Base-by-base conservation (phyloP, 2,113 vertebrate genomes). In the Pangasianodon gigas region DNA sequence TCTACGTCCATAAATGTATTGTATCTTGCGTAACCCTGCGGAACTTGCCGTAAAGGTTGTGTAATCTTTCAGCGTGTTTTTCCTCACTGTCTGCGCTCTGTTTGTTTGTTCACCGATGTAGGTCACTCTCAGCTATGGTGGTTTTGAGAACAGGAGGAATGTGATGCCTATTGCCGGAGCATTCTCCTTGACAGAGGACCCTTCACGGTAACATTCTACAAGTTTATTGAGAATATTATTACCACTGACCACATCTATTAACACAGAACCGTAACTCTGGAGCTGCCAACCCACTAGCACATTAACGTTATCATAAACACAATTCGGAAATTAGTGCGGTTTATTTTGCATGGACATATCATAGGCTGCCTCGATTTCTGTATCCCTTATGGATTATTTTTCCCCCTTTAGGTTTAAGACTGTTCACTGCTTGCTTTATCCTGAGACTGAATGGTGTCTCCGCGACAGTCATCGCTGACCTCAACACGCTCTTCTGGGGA, bases 71-170 rank as follows among this genome's bases (percentile, higher is more conserved):
- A 58, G 0, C 4, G 0, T 4, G 16, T 2, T 19, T 52, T 32
- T 54, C 29, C 7, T 82, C 48, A 81, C 48, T 41, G 81, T 60
- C 10, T 60, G 4, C 19, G 0, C 54, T 11, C n/a, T 18, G 13
- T 83, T 16, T 6, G 14, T 46, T 69, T 71, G 3, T 29, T 62
- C 93, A 41, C 46, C 87, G n/a, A 65, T 51, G 1, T 77, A 99
- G 98, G 98, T 99, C 85, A 99, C 98, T n/a, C 94, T 99, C 67
- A 99, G 98, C 92, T 99, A 99, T 0, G 98, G 98, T 6, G 98
- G 98, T 46, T 97, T 97, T 56, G 97, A 98, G 91, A 98, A 98
- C 94, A 97, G 96, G 74, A 96, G 94, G 79, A 99, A 99, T 0
- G 97, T 99, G 10, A 97, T 99, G 89, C 96, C 93, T 0, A 91